These are phyloP conservation scores for Petrophora chlorosata DNA, from an alignment of 2,888 invertebrate species.

Conservation along the genomic window DNA sequence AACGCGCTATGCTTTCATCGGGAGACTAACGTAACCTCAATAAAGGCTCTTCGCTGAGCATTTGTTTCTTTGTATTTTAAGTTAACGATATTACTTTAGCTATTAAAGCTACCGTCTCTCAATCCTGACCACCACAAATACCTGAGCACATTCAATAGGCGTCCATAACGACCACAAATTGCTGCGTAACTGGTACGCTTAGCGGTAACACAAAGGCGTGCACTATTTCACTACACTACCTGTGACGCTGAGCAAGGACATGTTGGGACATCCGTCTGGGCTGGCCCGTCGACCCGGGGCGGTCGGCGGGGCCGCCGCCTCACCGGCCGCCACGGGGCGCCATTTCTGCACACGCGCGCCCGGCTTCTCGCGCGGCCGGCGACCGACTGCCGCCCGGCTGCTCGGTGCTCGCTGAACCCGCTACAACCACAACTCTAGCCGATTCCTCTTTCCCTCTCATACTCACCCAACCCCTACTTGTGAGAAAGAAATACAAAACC, in stretches of 20 bases:
- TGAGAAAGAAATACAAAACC: constrained; percentile 14
- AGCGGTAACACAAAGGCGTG: constrained; percentile 52
- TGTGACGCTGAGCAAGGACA: constrained; percentile 84
- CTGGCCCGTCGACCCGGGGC: constrained; percentile 82
- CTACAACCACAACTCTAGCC: constrained; percentile 27
- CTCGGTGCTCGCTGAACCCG: constrained; percentile 28
- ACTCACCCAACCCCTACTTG: not conserved
- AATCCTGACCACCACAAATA: constrained; percentile 47
- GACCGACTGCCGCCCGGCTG: constrained; percentile 55
- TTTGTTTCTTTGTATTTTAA: constrained; percentile 9
- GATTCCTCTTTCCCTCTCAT: constrained; percentile 10
- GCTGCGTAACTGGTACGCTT: constrained; percentile 49
- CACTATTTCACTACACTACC: constrained; percentile 60
- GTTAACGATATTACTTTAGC: constrained; percentile 11
- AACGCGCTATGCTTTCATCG: constrained; percentile 8
- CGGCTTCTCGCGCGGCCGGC: constrained; percentile 77
- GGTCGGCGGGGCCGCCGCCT: constrained; percentile 83
- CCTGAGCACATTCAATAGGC: constrained; percentile 54
- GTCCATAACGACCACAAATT: constrained; percentile 61
- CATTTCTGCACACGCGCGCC: constrained; percentile 76
- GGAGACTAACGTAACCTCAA: constrained; percentile 2
- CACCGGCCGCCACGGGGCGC: constrained; percentile 83
- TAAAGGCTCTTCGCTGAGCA: constrained; percentile 6
- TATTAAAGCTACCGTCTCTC: constrained; percentile 19
- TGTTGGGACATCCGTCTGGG: constrained; percentile 74